A percentile compares a stretch with the other conserved stretches of the same genome.
phyloP scores from a whole-genome alignment of 2,888 invertebrate genomes.

The Zhuqinia jingwanae region DNA sequence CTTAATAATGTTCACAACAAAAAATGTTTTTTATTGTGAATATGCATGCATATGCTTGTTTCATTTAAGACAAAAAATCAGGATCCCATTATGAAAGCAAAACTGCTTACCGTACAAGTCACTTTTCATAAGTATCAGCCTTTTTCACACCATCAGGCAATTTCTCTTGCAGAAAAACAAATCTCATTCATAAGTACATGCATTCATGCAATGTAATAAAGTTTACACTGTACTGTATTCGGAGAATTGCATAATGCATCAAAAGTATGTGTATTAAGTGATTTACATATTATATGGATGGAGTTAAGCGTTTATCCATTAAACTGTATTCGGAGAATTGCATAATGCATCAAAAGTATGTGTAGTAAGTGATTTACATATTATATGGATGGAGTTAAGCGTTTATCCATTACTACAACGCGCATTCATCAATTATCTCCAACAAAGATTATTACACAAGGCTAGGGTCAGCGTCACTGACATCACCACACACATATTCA shows the following conservation, averaged over 20 bases:
- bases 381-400: no score
- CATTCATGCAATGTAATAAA: no score
- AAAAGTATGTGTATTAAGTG: neutral
- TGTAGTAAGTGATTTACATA: neutral
- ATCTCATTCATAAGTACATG: no score
- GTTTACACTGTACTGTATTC: no score
- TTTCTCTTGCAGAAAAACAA: no score
- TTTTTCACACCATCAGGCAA: neutral
- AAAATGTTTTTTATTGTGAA: conserved; percentile 17
- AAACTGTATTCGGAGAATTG: neutral
- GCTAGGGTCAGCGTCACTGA: conserved; percentile 39
- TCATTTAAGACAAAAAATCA: conserved; percentile 23
- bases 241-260: conserved; percentile 20
- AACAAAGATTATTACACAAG: neutral
- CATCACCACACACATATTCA: no score
- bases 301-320: no score
- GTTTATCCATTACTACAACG: conserved; percentile 11
- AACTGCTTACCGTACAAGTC: neutral
- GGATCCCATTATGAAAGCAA: neutral
- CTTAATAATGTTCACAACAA: no score
- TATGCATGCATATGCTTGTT: conserved; percentile 6
- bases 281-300: no score
- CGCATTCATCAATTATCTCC: conserved; percentile 9
- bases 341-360: conserved; percentile 29
- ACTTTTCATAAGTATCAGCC: neutral